Evolutionary conservation across 2,113 vertebrate genomes (phyloP).

Genomic region (Anarhynchus alexandrinus): DNA sequence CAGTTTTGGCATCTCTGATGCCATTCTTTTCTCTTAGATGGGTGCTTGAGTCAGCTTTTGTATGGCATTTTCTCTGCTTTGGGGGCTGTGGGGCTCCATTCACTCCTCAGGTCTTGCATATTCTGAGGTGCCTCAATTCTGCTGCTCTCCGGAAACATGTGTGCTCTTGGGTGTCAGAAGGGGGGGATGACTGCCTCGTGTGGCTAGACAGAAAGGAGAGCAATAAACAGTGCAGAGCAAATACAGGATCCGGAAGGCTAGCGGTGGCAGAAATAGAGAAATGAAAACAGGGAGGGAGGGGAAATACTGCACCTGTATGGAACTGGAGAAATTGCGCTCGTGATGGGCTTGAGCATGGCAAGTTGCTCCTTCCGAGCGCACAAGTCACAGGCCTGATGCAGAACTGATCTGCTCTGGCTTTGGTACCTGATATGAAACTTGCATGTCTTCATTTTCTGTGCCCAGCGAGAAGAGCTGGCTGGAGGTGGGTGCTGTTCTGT

Average conservation of each 20-base stretch:
- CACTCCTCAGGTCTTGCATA: not conserved
- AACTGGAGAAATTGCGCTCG: not conserved
- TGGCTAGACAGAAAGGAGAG: not conserved
- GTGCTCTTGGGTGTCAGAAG: not conserved
- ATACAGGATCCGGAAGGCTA: not conserved
- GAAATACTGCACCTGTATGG: not conserved
- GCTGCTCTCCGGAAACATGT: not conserved
- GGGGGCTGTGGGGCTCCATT: not conserved
- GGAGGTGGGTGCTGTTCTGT: not conserved
- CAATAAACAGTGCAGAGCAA: not conserved
- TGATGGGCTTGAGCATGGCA: not conserved
- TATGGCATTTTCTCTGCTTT: not conserved
- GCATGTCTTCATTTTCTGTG: not conserved
- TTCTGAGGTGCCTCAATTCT: not conserved
- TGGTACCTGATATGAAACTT: rapidly evolving
- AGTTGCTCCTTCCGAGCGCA: not conserved
- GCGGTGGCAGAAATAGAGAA: not conserved
- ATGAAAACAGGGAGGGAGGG: not conserved
- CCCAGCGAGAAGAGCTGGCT: not conserved
- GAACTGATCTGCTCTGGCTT: not conserved
- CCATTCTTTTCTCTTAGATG: not conserved
- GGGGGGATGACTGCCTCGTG: not conserved
- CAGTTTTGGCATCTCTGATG: not conserved
- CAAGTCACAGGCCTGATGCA: not conserved
- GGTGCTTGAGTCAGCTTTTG: not conserved